Evolutionary conservation across 2,113 vertebrate species (phyloP).

Genomic region (Chrysochloris asiatica): DNA sequence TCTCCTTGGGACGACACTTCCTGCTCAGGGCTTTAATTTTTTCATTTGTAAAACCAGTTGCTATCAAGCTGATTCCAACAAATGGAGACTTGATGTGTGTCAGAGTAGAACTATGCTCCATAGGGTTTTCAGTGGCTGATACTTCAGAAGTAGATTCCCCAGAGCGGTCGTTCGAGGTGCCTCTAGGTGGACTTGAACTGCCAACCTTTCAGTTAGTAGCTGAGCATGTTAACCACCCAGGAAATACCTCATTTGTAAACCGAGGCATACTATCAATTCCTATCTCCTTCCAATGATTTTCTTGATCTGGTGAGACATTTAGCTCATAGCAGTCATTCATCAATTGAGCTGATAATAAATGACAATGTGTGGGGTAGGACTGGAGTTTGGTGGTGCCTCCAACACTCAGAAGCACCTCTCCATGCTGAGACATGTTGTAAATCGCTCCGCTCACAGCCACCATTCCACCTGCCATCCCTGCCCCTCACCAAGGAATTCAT

Average conservation of each 20-base stretch:
- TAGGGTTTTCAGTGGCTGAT: not conserved
- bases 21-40: not conserved
- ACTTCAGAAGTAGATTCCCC: not conserved
- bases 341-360: not conserved
- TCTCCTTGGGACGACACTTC: not conserved
- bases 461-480: too few relatives aligned
- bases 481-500: not conserved
- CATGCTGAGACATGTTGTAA: fast-evolving
- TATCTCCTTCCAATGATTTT: not conserved
- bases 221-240: not conserved
- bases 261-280: not conserved
- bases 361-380: not conserved
- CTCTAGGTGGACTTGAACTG: not conserved
- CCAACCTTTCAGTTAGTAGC: not conserved
- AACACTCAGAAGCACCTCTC: not conserved
- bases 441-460: not conserved
- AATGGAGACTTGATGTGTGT: not conserved
- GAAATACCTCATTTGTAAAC: not conserved
- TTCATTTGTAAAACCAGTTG: not conserved
- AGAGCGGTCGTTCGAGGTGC: not conserved
- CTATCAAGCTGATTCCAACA: not conserved
- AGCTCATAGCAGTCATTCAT: not conserved
- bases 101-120: not conserved
- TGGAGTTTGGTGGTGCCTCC: not conserved
- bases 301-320: fast-evolving